Evolutionary conservation across 2,888 invertebrate genomes (phyloP).

Genomic region (Trichopria drosophilae): DNA sequence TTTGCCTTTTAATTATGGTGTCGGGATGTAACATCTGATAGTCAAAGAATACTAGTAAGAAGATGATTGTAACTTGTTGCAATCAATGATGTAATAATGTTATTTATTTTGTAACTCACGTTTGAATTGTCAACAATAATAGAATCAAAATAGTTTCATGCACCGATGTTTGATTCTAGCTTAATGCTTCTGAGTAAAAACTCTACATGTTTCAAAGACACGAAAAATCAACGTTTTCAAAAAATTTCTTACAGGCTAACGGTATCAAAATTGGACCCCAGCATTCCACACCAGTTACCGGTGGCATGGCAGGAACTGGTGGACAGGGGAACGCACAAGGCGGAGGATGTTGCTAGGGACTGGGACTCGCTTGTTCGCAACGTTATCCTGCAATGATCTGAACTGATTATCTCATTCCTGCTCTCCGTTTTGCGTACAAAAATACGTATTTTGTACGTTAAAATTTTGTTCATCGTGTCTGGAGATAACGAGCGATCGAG

Average conservation of each 20-base stretch:
- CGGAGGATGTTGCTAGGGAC: conserved; percentile 86
- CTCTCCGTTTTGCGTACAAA: conserved; percentile 29
- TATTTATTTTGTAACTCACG: too few relatives aligned
- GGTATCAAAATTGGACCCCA: conserved; percentile 99
- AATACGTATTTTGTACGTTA: conserved; percentile 23
- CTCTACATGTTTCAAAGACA: too few relatives aligned
- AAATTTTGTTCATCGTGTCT: conserved; percentile 15
- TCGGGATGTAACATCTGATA: too few relatives aligned
- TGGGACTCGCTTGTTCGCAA: conserved; percentile 53
- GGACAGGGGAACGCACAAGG: conserved; percentile 80
- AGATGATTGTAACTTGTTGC: too few relatives aligned
- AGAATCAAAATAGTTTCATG: neutral
- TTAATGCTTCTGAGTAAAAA: too few relatives aligned
- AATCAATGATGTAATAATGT: too few relatives aligned
- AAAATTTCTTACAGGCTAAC: conserved; percentile 93
- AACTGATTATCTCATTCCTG: conserved; percentile 39
- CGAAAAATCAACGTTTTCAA: conserved; percentile 7
- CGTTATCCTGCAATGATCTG: conserved; percentile 52
- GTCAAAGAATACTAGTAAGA: too few relatives aligned
- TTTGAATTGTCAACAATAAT: neutral
- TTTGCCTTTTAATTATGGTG: too few relatives aligned
- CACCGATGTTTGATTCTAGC: neutral
- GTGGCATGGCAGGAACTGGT: conserved; percentile 75
- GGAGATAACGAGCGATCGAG: conserved; percentile 28
- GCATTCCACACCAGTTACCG: conserved; percentile 87